phyloP scores from a whole-genome alignment of 2,113 vertebrate species.

The Steatornis caripensis region DNA sequence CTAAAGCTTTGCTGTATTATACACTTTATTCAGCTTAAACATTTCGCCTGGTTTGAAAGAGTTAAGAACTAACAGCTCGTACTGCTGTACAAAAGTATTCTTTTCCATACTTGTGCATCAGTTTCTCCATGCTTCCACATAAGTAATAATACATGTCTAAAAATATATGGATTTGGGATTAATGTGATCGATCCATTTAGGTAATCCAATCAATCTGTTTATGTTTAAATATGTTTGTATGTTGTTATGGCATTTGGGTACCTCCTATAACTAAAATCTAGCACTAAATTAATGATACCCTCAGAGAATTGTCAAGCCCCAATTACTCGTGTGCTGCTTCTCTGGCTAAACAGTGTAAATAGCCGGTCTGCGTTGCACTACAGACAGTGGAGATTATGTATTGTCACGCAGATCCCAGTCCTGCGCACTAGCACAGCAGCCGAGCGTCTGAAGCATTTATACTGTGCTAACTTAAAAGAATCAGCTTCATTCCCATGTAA shows the following conservation, averaged over 20 bases:
- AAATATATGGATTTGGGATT: not conserved
- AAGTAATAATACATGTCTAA: not conserved
- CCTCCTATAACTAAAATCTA: not conserved
- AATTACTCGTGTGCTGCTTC: not conserved
- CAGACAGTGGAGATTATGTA: not conserved
- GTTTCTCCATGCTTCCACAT: not conserved
- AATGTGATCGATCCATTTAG: not conserved
- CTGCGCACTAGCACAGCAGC: not conserved
- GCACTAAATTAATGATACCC: conserved; percentile 3
- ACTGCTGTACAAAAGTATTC: not conserved
- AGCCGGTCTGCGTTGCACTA: not conserved
- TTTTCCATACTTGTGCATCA: not conserved
- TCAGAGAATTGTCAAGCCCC: not conserved
- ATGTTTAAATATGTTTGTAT: not conserved
- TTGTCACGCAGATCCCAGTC: not conserved
- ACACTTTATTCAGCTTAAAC: not conserved
- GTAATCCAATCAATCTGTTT: not conserved
- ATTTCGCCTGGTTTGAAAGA: not conserved
- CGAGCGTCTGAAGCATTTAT: not conserved
- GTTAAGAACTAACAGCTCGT: not conserved
- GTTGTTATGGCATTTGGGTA: not conserved
- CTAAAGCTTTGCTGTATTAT: not conserved
- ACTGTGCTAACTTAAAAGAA: not conserved
- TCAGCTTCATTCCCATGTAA: not conserved
- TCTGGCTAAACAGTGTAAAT: not conserved